These are phyloP conservation scores for Habrosyne pyritoides DNA, from an alignment of 2,888 invertebrate species.

Conservation along the genomic window DNA sequence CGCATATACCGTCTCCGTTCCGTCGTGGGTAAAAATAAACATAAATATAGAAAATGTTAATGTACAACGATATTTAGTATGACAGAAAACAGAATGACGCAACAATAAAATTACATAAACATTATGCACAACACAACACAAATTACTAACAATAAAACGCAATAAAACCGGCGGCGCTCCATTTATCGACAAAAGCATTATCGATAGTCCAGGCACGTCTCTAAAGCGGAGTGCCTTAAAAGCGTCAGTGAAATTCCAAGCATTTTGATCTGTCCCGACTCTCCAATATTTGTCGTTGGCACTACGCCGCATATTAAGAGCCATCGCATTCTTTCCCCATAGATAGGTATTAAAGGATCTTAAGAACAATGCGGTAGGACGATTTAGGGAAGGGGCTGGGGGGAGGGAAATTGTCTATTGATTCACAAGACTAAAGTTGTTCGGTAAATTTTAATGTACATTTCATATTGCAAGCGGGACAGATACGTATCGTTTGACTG, in stretches of 20 bases:
- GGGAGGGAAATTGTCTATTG: constrained; percentile 8
- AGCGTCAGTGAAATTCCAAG: constrained; percentile 56
- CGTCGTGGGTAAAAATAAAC: no score
- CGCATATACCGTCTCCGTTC: no score
- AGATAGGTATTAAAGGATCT: constrained; percentile 22
- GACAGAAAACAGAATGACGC: no score
- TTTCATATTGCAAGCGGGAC: not conserved
- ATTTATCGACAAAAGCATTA: constrained; percentile 22
- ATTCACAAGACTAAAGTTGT: not conserved
- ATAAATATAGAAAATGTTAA: no score
- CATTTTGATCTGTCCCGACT: constrained; percentile 47
- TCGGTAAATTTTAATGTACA: not conserved
- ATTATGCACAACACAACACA: not conserved
- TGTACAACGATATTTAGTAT: no score
- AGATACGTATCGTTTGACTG: not conserved
- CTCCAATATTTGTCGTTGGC: constrained; percentile 59
- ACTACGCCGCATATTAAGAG: constrained; percentile 51
- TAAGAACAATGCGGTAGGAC: constrained; percentile 35
- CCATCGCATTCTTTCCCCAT: constrained; percentile 44
- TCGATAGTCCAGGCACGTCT: constrained; percentile 52
- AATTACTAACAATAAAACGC: not conserved
- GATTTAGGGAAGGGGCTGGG: constrained; percentile 10
- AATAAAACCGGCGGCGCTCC: constrained; percentile 1
- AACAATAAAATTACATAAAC: not conserved
- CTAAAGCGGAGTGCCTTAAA: constrained; percentile 33